phyloP scores from a whole-genome alignment of 2,113 vertebrate species.

The Megaleporinus macrocephalus region DNA sequence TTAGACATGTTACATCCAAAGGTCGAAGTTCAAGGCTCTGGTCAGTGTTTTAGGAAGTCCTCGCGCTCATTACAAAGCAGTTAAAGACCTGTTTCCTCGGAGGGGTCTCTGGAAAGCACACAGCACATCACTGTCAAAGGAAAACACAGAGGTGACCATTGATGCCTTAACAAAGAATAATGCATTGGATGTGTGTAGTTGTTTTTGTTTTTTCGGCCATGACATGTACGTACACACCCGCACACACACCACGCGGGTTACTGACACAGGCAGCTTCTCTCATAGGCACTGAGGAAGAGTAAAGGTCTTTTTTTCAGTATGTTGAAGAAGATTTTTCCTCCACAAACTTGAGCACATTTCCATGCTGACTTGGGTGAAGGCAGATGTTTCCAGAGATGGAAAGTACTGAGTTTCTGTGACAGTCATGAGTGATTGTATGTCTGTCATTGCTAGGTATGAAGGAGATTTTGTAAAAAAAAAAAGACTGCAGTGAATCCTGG shows the following conservation, averaged over 20 bases:
- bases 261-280: constrained; percentile 19
- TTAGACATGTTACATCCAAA: constrained; percentile 5
- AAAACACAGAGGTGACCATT: constrained; percentile 21
- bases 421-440: background rate
- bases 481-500: background rate
- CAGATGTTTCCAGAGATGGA: background rate
- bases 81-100: constrained; percentile 26
- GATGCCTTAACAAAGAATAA: constrained; percentile 26
- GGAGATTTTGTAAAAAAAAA: background rate
- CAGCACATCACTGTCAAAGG: constrained; percentile 14
- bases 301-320: constrained; percentile 7
- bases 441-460: background rate
- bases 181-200: background rate
- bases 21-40: constrained; percentile 40
- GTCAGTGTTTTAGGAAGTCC: constrained; percentile 34
- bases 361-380: background rate
- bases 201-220: background rate
- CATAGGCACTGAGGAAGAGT: constrained; percentile 29
- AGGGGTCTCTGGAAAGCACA: constrained; percentile 10
- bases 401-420: background rate
- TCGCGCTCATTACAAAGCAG: constrained; percentile 37
- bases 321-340: background rate
- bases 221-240: background rate
- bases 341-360: background rate
- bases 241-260: constrained; percentile 2